phyloP scores from a whole-genome alignment of 2,113 vertebrate species.

The Gnathonemus longibarbis region DNA sequence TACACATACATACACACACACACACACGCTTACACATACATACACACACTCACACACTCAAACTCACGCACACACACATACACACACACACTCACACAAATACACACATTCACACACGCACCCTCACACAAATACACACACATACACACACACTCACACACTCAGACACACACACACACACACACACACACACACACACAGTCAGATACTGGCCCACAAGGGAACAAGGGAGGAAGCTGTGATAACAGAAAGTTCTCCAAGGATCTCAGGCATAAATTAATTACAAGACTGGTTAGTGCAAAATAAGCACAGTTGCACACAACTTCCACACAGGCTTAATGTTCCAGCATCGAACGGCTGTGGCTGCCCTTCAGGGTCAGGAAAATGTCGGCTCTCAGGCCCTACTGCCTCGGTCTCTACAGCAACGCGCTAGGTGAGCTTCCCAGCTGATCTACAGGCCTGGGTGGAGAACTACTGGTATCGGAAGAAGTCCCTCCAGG shows the following conservation, averaged over 20 bases:
- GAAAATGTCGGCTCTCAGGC: neutral
- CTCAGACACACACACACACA: neutral
- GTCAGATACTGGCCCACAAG: neutral
- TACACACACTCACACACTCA: neutral
- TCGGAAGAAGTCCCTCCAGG: neutral
- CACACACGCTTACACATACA: neutral
- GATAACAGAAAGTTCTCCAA: neutral
- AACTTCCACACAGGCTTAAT: neutral
- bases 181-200: neutral
- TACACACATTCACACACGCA: neutral
- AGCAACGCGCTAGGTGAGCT: neutral
- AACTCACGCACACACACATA: too few relatives aligned
- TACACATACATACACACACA: neutral
- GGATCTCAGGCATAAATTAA: constrained; percentile 4
- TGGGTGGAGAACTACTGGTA: neutral
- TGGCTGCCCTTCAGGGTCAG: neutral
- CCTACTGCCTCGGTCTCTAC: neutral
- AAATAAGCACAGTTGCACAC: neutral
- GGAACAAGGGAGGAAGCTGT: constrained; percentile 1
- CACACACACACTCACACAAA: too few relatives aligned
- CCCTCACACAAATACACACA: too few relatives aligned
- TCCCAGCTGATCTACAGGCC: neutral
- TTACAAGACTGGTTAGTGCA: neutral
- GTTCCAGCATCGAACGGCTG: neutral
- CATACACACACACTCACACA: neutral